A percentile compares a stretch with the other conserved stretches of the same genome.
These are phyloP conservation scores for Thalpophila matura DNA, from an alignment of 2,888 invertebrate genomes.

Conservation along the genomic window DNA sequence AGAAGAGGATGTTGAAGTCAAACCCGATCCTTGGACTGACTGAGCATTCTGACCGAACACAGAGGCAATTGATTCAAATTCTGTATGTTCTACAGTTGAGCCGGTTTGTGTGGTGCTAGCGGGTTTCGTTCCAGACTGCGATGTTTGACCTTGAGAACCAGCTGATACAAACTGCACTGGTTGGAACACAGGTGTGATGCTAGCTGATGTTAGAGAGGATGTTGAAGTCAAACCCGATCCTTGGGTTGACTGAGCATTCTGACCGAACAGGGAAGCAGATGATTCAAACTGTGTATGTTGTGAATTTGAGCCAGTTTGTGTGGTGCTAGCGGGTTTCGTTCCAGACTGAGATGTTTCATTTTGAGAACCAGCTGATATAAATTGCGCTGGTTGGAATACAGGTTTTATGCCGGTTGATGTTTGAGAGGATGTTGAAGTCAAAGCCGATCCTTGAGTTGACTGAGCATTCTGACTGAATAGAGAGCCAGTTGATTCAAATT, in stretches of 20 bases:
- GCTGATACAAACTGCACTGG: neutral
- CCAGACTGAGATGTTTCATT: constrained; percentile 17
- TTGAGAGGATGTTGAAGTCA: constrained; percentile 17
- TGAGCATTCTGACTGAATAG: constrained; percentile 26
- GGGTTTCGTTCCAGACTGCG: too few species aligned
- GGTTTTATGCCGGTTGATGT: constrained; percentile 28
- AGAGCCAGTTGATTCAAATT: constrained; percentile 15
- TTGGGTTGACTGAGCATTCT: constrained; percentile 21
- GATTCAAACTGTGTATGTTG: constrained; percentile 45
- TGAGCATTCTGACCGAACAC: too few species aligned
- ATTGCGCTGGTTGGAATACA: neutral
- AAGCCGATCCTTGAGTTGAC: neutral
- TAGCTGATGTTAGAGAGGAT: constrained; percentile 23
- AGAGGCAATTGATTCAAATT: too few species aligned
- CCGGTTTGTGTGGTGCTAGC: too few species aligned
- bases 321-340: constrained; percentile 7
- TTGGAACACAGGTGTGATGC: constrained; percentile 24
- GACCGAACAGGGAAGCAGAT: constrained; percentile 9
- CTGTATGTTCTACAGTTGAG: too few species aligned
- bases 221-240: too few species aligned
- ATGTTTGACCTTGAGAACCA: neutral
- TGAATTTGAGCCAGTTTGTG: constrained; percentile 35
- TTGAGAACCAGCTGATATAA: neutral
- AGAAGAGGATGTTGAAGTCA: too few species aligned
- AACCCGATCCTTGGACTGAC: too few species aligned